A percentile compares a stretch with the other conserved stretches of the same genome.
phyloP scores from a whole-genome alignment of 2,888 invertebrate genomes.

The Helobdella robusta region DNA sequence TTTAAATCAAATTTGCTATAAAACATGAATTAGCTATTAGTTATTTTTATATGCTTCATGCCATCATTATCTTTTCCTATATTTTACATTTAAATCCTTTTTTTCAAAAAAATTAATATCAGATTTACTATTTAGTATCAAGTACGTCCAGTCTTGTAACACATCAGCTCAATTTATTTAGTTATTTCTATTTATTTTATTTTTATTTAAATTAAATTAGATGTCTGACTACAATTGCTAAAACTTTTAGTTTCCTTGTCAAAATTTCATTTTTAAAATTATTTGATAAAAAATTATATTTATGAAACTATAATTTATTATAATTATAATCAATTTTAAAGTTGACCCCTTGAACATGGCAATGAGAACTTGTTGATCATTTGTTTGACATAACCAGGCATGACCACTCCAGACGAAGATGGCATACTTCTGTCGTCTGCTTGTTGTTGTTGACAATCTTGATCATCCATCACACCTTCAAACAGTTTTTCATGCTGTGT shows the following conservation, averaged over 20 bases:
- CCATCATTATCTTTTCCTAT: no score
- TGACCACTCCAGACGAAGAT: conserved; percentile 6
- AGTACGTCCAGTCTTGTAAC: no score
- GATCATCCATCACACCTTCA: no score
- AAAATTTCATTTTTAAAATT: neutral
- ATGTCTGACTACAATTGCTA: neutral
- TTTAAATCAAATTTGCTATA: no score
- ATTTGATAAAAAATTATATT: neutral
- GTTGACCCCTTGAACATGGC: conserved; percentile 6
- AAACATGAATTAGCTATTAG: no score
- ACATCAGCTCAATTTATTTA: no score
- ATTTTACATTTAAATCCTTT: no score
- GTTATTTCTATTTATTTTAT: neutral
- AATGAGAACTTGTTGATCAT: conserved; percentile 19
- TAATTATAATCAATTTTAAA: neutral
- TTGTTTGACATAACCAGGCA: conserved; percentile 21
- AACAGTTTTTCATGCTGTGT: neutral
- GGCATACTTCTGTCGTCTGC: neutral
- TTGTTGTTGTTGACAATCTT: no score
- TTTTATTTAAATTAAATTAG: neutral
- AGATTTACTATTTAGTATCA: no score
- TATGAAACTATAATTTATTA: neutral
- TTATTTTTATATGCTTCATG: no score
- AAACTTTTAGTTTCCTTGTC: neutral
- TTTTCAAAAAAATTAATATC: no score